Percentiles rank a stretch among this genome's conserved stretches.
phyloP scores from a whole-genome alignment of 1,140 invertebrate genomes.

The Bombus confusus region DNA sequence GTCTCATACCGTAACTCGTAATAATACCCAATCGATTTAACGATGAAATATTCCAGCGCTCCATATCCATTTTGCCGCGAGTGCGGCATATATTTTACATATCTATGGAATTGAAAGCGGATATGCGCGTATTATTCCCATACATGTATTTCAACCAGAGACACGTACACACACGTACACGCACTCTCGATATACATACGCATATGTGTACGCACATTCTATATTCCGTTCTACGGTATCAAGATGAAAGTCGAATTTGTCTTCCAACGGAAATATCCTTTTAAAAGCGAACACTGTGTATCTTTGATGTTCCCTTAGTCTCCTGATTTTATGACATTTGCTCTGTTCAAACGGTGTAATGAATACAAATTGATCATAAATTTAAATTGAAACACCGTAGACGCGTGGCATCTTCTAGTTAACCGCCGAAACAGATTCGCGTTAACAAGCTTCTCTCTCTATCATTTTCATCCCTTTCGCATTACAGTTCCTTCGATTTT shows the following conservation, averaged over 20 bases:
- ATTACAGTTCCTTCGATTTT: background rate
- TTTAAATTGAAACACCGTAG: slow-evolving; percentile 32
- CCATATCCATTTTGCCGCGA: slow-evolving; percentile 49
- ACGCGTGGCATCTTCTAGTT: background rate
- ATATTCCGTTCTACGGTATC: slow-evolving; percentile 46
- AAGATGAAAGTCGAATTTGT: slow-evolving; percentile 37
- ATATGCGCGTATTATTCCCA: slow-evolving; percentile 61
- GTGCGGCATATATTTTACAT: slow-evolving; percentile 57
- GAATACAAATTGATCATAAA: slow-evolving; percentile 53
- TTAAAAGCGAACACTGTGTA: slow-evolving; percentile 24
- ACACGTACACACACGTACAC: background rate
- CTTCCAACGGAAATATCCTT: slow-evolving; percentile 17
- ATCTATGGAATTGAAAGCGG: slow-evolving; percentile 65
- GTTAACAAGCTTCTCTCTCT: background rate
- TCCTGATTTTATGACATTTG: background rate
- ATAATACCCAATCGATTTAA: slow-evolving; percentile 51
- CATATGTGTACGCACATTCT: background rate
- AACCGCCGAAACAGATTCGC: background rate
- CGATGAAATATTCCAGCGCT: slow-evolving; percentile 58
- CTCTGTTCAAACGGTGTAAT: slow-evolving; percentile 30
- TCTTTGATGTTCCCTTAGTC: background rate
- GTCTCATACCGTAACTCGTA: slow-evolving; percentile 16
- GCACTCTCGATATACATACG: background rate
- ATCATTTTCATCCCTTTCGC: background rate
- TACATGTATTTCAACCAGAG: slow-evolving; percentile 20